Base-by-base conservation (phyloP, 2,888 invertebrate species). In the Melanostoma scalare region DNA sequence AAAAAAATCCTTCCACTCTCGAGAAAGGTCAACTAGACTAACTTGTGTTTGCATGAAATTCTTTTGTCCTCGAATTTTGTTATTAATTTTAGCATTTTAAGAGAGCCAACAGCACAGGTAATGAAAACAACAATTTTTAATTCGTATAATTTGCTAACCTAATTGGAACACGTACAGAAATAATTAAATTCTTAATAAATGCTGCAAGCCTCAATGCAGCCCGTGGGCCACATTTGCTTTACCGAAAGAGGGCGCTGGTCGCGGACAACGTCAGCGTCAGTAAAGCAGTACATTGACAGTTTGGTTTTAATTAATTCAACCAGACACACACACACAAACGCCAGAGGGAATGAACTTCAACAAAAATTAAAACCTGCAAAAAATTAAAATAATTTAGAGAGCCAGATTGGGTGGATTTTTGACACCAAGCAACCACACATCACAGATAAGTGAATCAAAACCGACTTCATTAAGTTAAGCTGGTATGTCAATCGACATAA, bases 71-170 rank as follows among this genome's bases (percentile, higher is more conserved):
- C 31, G 9, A 31, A 8, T 6, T 50, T 8, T n/a, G 20, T 9
- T 35, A 31, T 42, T 35, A 36, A 44, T 20, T 30, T 56, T 9
- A 8, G 38, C 31, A 9, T 33, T 50, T 58, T 60, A 36, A 36
- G 6, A 4, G 36, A 9, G 31, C 8, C 0, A 31, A 68, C 42
- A 42, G 30, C 40, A 40, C 48, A 55, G 48, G 67, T 50, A 74
- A 82, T 40, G 6, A 44, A 69, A 84, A 82, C 20, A 77, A 68
- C 40, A 65, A n/a, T 65, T 40, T 69, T 75, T 55, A 68, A 72
- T 82, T 82, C 44, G 52, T 74, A 48, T 71, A 84, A 84, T 84
- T 74, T 84, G 82, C 65, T 84, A 71, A 79, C 78, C 65, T 84
- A 84, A 84, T 84, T 84, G 71, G 60, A 77, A 36, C 72, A 61